phyloP scores from a whole-genome alignment of 1,140 invertebrate genomes.

The Penaeus vannamei region DNA sequence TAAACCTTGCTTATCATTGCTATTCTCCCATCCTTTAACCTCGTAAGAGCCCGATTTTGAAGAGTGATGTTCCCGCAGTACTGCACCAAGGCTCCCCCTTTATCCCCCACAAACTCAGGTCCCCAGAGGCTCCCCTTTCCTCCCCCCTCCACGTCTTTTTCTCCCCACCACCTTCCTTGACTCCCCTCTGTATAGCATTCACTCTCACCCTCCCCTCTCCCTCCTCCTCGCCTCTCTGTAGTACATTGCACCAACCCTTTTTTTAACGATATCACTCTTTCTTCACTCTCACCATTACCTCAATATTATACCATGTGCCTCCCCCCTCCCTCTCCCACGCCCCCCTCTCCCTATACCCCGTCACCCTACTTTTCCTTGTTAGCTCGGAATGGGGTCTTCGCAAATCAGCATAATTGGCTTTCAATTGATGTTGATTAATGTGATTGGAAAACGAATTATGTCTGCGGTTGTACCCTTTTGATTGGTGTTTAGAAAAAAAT shows the following conservation, averaged over 20 bases:
- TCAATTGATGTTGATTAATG: too few species aligned
- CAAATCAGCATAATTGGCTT: too few species aligned
- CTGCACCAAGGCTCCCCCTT: too few species aligned
- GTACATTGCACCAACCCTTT: not conserved
- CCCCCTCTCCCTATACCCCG: not conserved
- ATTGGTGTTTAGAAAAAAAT: too few species aligned
- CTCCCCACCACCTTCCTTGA: not conserved
- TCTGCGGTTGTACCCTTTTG: too few species aligned
- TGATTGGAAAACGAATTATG: too few species aligned
- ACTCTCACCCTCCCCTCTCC: not conserved
- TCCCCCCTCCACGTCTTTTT: slow-evolving; percentile 1
- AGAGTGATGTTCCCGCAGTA: too few species aligned
- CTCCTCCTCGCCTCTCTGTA: not conserved
- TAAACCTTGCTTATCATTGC: slow-evolving; percentile 10
- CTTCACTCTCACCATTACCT: not conserved
- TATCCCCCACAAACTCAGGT: too few species aligned
- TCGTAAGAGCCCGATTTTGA: too few species aligned
- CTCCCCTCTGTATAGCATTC: slow-evolving; percentile 14
- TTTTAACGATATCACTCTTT: not conserved
- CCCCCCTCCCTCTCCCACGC: not conserved
- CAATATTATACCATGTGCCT: not conserved
- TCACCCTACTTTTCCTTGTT: not conserved
- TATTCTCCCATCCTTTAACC: not conserved
- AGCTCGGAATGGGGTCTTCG: too few species aligned
- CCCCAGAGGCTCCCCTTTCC: too few species aligned